Base-by-base conservation (phyloP, 1,140 invertebrate species). In the Paramacrobiotus metropolitanus region DNA sequence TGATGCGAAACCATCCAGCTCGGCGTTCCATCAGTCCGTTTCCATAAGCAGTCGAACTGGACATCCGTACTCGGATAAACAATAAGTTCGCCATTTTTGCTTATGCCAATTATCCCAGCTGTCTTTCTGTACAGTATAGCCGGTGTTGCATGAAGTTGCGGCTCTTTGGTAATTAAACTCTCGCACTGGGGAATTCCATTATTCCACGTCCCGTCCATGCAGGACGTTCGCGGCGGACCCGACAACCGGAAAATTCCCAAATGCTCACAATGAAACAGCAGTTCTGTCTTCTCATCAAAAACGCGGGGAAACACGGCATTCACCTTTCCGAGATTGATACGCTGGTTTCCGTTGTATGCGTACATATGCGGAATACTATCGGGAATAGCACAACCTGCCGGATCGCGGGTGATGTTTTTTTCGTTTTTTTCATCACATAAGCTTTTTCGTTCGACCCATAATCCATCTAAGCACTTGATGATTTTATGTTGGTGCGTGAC, bases 1-100 rank as follows among this genome's bases (percentile, higher is more conserved):
- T 77, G 74, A 66, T 83, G 82, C 59, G 79, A 83, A 62, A 84
- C 79, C 65, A 81, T 82, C 85, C 85, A 87, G 69, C 83, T 83
- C 0, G 86, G 86, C 65, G 82, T 82, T 0, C 85, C 85, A 66
- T 85, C 86, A 61, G 84, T 77, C 62, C 84, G 75, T 70, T 85
- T 84, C 83, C 84, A 88, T 2, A 87, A 72, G 66, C 86, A 88
- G 70, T 87, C 85, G 81, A 88, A 83, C 68, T 87, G 84, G 28
- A 88, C 71, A 2, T 84, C 83, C 0, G 84, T 84, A 1, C 84
- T 84, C 1, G 85, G 85, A 71, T 85, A 87, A 0, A 88, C 83
- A 44, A 89, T 80, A 21, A 88, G 72, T 63, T 83, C 83, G 1
- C 85, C 85, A 65, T 87, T 83, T 66, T 85, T 87, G 61, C 82